Percentiles rank a stretch among this genome's conserved stretches.
Conservation (phyloP, 2,888 invertebrate genomes). For the Ectropis crepuscularia region DNA sequence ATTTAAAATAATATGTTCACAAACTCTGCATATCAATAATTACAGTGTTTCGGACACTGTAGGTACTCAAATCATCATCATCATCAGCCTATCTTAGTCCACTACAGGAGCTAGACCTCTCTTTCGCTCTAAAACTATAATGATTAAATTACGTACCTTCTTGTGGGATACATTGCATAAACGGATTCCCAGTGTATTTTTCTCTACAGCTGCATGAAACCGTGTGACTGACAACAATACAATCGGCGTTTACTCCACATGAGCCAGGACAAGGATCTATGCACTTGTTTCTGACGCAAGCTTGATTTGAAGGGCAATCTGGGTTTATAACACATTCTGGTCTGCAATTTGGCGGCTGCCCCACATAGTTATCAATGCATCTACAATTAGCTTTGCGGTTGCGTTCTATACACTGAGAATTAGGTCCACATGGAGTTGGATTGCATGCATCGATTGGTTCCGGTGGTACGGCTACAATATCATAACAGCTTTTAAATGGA, state of each 20-base stretch:
- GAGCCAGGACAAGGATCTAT: conserved; percentile 93
- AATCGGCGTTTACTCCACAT: conserved; percentile 92
- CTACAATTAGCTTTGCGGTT: conserved; percentile 89
- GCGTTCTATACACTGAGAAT: conserved; percentile 88
- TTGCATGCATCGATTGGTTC: conserved; percentile 85
- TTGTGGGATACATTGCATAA: conserved; percentile 89
- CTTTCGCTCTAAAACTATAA: conserved; percentile 1
- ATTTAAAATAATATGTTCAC: no score
- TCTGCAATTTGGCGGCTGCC: conserved; percentile 92
- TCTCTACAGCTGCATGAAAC: conserved; percentile 91
- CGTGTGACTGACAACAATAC: conserved; percentile 91
- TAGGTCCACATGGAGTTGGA: conserved; percentile 93
- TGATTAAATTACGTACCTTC: conserved; percentile 66
- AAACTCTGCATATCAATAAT: no score
- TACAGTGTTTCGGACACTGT: no score
- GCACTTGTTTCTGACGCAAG: conserved; percentile 92
- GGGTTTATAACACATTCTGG: conserved; percentile 93
- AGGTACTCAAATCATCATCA: no score
- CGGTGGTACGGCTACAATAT: conserved; percentile 70
- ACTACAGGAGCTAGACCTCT: no score
- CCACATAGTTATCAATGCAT: conserved; percentile 91
- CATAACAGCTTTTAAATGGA: conserved; percentile 90
- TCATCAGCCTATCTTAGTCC: no score
- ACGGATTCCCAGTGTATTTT: conserved; percentile 93
- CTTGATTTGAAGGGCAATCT: conserved; percentile 90